Evolutionary conservation across 2,113 vertebrate genomes (phyloP).

Genomic region (Phylloscopus trochiloides): DNA sequence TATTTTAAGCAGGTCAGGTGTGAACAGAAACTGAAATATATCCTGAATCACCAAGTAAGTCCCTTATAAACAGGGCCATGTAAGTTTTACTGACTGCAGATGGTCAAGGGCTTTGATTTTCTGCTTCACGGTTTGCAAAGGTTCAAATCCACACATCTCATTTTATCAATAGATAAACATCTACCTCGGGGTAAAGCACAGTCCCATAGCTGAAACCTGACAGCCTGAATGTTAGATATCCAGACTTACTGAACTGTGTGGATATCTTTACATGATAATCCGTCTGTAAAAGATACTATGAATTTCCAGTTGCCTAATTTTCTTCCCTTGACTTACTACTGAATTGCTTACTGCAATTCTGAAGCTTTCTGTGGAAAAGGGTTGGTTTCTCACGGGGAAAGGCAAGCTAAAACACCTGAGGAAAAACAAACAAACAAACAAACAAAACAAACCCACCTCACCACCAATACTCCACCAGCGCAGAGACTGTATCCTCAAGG

Average conservation of each 20-base stretch:
- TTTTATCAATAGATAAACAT: background rate
- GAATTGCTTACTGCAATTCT: background rate
- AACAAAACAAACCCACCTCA: background rate
- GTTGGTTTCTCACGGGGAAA: background rate
- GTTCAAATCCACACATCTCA: background rate
- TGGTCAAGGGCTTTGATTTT: background rate
- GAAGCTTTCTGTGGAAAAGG: background rate
- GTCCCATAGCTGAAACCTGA: background rate
- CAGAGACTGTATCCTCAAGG: background rate
- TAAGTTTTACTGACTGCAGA: background rate
- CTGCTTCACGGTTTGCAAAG: background rate
- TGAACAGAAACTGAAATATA: background rate
- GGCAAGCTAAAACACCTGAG: background rate
- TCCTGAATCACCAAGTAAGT: background rate
- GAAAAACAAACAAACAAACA: too few species aligned
- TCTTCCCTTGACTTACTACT: background rate
- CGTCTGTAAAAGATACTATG: background rate
- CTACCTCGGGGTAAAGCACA: background rate
- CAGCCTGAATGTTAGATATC: background rate
- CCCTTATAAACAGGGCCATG: background rate
- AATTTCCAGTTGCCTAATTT: background rate
- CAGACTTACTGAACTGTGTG: background rate
- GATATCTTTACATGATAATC: background rate
- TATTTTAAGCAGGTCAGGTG: background rate
- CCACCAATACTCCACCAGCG: background rate